Evolutionary conservation across 2,113 vertebrate species (phyloP).

Genomic region (Rhynchopsitta pachyrhyncha): DNA sequence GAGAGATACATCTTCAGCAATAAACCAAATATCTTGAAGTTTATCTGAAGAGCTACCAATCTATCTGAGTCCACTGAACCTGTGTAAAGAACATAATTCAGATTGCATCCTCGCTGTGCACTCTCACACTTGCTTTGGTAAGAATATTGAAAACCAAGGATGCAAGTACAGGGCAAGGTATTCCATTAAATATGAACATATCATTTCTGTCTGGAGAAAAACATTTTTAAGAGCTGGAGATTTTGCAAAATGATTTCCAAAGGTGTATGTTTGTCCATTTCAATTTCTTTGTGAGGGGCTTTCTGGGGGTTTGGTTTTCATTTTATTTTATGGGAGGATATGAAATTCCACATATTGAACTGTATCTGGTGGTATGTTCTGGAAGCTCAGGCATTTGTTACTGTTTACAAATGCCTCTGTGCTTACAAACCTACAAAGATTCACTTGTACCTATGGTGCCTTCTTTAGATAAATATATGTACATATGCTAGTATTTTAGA

Average conservation of each 20-base stretch:
- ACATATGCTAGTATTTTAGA: background rate
- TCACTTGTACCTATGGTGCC: background rate
- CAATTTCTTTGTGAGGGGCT: background rate
- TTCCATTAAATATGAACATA: background rate
- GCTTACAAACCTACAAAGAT: background rate
- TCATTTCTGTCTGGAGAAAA: background rate
- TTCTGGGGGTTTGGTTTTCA: background rate
- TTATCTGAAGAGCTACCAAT: background rate
- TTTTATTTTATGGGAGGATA: background rate
- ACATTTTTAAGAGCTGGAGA: background rate
- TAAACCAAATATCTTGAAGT: background rate
- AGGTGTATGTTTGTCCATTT: background rate
- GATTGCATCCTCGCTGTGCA: background rate
- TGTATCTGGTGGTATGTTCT: background rate
- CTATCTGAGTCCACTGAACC: background rate
- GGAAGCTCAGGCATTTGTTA: background rate
- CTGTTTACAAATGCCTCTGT: background rate
- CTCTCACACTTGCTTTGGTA: background rate
- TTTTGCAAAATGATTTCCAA: background rate
- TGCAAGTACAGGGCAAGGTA: background rate
- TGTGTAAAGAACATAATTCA: background rate
- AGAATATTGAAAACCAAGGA: background rate
- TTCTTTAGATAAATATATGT: background rate
- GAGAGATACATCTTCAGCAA: background rate
- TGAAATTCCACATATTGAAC: background rate